Percentiles rank a stretch among this genome's conserved stretches.
Conservation (phyloP, 2,888 invertebrate species). For the Heterodera filipjevi region DNA sequence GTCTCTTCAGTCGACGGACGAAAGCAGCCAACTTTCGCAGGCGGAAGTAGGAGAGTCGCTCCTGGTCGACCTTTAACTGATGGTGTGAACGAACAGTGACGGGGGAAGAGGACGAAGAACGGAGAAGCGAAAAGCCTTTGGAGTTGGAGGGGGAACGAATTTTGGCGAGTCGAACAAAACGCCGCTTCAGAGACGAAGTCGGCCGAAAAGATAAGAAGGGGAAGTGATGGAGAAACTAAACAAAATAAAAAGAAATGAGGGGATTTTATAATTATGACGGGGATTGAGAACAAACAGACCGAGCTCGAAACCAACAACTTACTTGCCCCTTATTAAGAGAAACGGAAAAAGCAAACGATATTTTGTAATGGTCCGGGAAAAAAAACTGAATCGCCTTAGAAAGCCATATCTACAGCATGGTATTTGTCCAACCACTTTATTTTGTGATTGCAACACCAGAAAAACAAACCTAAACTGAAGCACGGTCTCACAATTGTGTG, state of each 20-base stretch:
- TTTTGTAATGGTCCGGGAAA: too few species aligned
- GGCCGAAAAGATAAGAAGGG: not conserved
- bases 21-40: constrained; percentile 31
- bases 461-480: not conserved
- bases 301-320: too few species aligned
- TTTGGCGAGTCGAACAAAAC: constrained; percentile 4
- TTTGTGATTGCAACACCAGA: too few species aligned
- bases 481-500: not conserved
- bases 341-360: too few species aligned
- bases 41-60: constrained; percentile 32
- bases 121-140: constrained; percentile 13
- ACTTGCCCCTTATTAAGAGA: too few species aligned
- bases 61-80: constrained; percentile 8
- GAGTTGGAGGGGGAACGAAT: constrained; percentile 17
- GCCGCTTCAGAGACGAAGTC: constrained; percentile 8
- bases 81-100: not conserved
- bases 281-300: too few species aligned
- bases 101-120: constrained; percentile 7
- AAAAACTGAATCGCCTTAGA: too few species aligned
- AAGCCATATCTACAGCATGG: too few species aligned
- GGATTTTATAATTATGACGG: too few species aligned
- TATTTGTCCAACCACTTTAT: too few species aligned
- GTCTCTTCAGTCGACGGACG: constrained; percentile 42
- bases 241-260: too few species aligned
- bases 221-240: too few species aligned